Conservation (phyloP, 2,797 vertebrate genomes). For the Gymnothorax javanicus region DNA sequence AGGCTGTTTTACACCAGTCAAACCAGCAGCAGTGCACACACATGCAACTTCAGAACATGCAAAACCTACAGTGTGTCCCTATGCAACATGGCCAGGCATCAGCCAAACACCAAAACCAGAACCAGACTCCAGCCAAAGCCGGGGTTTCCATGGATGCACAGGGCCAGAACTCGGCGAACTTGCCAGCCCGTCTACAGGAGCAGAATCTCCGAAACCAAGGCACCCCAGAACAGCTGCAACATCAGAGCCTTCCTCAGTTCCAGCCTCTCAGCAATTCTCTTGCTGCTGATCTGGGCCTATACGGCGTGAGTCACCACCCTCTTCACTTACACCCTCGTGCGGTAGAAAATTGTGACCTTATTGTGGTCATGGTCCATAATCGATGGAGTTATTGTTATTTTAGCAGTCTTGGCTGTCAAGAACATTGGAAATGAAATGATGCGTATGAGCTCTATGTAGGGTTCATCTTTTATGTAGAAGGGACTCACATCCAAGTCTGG, state of each 20-base stretch:
- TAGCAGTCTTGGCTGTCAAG: no score
- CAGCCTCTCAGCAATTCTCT: conserved; percentile 69
- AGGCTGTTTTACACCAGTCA: not conserved
- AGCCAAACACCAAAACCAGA: conserved; percentile 34
- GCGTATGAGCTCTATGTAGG: not conserved
- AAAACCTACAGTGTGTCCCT: conserved; percentile 44
- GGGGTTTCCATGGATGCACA: conserved; percentile 60
- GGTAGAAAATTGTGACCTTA: no score
- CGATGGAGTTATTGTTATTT: not conserved
- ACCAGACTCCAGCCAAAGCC: conserved; percentile 47
- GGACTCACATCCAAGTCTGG: no score
- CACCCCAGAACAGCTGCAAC: conserved; percentile 40
- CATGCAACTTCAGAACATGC: conserved; percentile 26
- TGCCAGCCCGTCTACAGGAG: conserved; percentile 47
- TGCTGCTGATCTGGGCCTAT: conserved; percentile 72
- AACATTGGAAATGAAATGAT: not conserved
- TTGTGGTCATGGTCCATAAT: not conserved
- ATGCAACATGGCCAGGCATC: conserved; percentile 56
- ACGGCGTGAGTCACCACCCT: conserved; percentile 74
- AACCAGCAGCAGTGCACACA: conserved; percentile 50
- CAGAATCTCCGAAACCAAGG: conserved; percentile 4
- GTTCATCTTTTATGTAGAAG: no score
- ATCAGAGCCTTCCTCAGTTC: conserved; percentile 60
- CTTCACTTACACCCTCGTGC: not conserved
- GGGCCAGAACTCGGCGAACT: conserved; percentile 58